phyloP scores from a whole-genome alignment of 2,113 vertebrate species.

The Verasper variegatus region DNA sequence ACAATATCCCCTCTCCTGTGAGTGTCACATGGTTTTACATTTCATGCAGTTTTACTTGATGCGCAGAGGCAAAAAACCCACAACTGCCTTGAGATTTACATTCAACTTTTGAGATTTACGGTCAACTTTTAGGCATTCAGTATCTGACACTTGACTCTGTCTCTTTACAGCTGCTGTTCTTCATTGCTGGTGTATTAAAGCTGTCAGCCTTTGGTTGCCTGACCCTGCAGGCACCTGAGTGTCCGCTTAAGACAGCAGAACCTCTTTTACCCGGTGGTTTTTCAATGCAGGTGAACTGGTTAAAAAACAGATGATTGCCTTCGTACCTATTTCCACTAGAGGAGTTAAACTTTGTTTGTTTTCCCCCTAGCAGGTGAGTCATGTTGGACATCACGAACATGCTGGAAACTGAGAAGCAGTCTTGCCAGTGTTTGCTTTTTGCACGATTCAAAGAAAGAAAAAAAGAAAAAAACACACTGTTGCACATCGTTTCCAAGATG shows the following conservation, averaged over 20 bases:
- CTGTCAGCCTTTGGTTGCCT: conserved; percentile 1
- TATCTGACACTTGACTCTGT: neutral
- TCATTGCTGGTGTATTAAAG: neutral
- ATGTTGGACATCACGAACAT: too few species aligned
- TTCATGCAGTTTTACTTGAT: neutral
- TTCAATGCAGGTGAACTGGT: too few species aligned
- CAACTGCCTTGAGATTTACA: neutral
- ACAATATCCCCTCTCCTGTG: neutral
- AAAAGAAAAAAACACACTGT: too few species aligned
- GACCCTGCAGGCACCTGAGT: neutral
- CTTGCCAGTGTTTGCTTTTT: too few species aligned
- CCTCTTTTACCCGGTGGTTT: too few species aligned
- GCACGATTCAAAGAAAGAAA: too few species aligned
- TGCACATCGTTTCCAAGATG: too few species aligned
- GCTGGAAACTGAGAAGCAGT: too few species aligned
- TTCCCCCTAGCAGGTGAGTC: too few species aligned
- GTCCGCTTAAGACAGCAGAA: neutral
- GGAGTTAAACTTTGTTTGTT: too few species aligned
- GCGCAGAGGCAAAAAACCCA: neutral
- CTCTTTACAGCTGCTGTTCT: neutral
- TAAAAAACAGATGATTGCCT: too few species aligned
- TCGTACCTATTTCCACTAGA: too few species aligned
- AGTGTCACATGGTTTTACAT: neutral
- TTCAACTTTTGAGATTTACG: neutral
- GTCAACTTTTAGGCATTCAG: neutral